These are phyloP conservation scores for Chelonoidis abingdonii DNA, from an alignment of 2,113 vertebrate genomes.

Conservation along the genomic window DNA sequence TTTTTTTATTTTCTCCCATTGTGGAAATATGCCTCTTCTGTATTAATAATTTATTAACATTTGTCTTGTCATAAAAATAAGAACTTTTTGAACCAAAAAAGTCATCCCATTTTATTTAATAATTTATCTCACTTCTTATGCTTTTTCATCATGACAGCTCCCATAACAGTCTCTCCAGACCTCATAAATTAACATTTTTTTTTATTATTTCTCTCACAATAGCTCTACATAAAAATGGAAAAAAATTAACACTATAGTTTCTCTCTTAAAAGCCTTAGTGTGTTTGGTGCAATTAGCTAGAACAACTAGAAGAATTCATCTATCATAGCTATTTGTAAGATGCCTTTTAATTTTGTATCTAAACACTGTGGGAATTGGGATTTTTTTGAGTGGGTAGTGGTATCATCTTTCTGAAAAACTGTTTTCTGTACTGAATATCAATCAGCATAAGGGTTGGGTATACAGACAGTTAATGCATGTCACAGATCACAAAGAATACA, in stretches of 20 bases:
- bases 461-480: not conserved
- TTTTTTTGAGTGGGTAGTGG: not conserved
- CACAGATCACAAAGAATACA: not conserved
- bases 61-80: constrained; percentile 32
- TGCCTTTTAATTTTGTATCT: not conserved
- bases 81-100: not conserved
- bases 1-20: constrained; percentile 7
- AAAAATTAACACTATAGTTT: not conserved
- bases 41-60: constrained; percentile 2
- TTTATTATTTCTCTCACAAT: not conserved
- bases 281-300: not conserved
- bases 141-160: not conserved
- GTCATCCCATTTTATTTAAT: constrained; percentile 28
- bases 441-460: not conserved
- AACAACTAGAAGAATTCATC: not conserved
- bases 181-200: not conserved
- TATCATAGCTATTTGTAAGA: not conserved
- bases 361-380: not conserved
- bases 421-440: not conserved
- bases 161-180: not conserved
- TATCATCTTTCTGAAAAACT: not conserved
- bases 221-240: not conserved
- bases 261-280: not conserved
- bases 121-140: constrained; percentile 25
- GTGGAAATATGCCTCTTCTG: constrained; percentile 8